A percentile compares a stretch with the other conserved stretches of the same genome.
phyloP scores from a whole-genome alignment of 1,140 invertebrate species.

The Parasteatoda tepidariorum region DNA sequence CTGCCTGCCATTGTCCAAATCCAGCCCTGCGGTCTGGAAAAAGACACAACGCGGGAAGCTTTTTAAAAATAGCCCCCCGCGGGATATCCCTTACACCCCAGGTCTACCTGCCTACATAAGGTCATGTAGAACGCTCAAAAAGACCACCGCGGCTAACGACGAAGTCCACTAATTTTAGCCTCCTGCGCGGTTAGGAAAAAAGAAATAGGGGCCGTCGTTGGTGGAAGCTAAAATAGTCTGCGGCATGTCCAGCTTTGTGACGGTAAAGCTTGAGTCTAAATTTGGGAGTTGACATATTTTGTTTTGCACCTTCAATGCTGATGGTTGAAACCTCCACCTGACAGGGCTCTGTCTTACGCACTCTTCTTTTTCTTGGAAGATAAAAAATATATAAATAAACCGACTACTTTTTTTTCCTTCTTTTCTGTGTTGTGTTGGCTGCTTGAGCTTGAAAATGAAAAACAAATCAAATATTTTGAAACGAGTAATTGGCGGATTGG shows the following conservation, averaged over 20 bases:
- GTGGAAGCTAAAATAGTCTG: conserved; percentile 10
- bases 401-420: too few species aligned
- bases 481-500: too few species aligned
- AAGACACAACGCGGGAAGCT: background rate
- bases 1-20: conserved; percentile 46
- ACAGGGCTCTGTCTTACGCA: background rate
- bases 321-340: background rate
- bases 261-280: conserved; percentile 9
- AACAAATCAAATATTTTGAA: too few species aligned
- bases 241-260: conserved; percentile 40
- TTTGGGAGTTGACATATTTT: conserved; percentile 54
- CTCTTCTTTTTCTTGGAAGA: background rate
- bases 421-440: too few species aligned
- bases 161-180: conserved; percentile 56
- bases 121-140: conserved; percentile 22
- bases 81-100: conserved; percentile 43
- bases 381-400: too few species aligned
- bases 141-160: conserved; percentile 25
- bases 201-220: too few species aligned
- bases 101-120: conserved; percentile 58
- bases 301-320: conserved; percentile 22
- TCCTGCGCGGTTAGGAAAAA: conserved; percentile 14
- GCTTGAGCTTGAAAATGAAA: too few species aligned
- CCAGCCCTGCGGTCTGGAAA: conserved; percentile 21
- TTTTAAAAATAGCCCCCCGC: conserved; percentile 46